Percentiles rank a stretch among this genome's conserved stretches.
Evolutionary conservation across 2,888 invertebrate species (phyloP).

Genomic region (Diaprepes abbreviatus): DNA sequence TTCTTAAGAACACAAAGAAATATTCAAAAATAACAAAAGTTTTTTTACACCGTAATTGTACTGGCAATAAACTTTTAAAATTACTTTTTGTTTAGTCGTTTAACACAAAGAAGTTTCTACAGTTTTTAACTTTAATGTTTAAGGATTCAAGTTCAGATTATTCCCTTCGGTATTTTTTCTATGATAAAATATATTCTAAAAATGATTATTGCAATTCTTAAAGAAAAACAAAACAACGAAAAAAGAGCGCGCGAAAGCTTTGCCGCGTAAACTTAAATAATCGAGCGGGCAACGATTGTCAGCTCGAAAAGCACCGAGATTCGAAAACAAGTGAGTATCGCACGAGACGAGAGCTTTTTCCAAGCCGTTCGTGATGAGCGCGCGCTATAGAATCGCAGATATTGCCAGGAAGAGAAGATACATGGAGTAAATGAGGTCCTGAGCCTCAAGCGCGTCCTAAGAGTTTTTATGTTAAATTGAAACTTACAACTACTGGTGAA

Average conservation of each 20-base stretch:
- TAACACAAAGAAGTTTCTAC: no score
- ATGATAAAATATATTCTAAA: no score
- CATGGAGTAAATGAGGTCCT: neutral
- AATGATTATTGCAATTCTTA: no score
- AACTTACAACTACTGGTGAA: neutral
- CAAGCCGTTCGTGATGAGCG: slow-evolving; percentile 14
- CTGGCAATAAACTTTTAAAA: no score
- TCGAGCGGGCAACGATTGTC: neutral
- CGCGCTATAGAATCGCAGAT: slow-evolving; percentile 30
- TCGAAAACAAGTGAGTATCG: slow-evolving; percentile 37
- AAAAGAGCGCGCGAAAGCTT: slow-evolving; percentile 20
- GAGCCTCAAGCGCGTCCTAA: slow-evolving; percentile 16
- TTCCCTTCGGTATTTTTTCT: no score
- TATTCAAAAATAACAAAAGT: slow-evolving; percentile 15
- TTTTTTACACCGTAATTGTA: no score
- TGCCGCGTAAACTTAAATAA: neutral
- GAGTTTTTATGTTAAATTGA: neutral
- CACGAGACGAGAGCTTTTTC: slow-evolving; percentile 32
- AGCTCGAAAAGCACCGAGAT: slow-evolving; percentile 26
- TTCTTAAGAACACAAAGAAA: neutral
- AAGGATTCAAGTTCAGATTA: no score
- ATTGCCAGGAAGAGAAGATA: slow-evolving; percentile 31
- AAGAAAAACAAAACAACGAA: neutral
- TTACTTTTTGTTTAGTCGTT: no score
- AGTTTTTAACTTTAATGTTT: no score